Percentiles rank a stretch among this genome's conserved stretches.
phyloP scores from a whole-genome alignment of 2,113 vertebrate genomes.

The Anseranas semipalmata region DNA sequence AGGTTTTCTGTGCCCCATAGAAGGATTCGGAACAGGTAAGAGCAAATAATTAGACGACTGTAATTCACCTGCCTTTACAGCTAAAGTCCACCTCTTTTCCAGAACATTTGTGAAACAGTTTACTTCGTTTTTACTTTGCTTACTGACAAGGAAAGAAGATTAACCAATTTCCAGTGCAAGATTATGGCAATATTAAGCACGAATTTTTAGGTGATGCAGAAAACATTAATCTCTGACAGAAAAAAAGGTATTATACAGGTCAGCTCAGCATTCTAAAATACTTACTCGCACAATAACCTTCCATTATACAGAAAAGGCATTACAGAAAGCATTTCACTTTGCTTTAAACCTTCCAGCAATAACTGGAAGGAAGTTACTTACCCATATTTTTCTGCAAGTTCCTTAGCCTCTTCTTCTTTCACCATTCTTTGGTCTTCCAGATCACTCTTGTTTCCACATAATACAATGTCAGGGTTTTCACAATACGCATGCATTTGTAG shows the following conservation, averaged over 20 bases:
- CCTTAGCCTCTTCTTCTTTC: constrained; percentile 86
- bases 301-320: neutral
- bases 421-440: constrained; percentile 90
- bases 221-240: neutral
- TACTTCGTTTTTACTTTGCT: neutral
- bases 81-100: neutral
- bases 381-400: constrained; percentile 95
- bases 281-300: neutral
- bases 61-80: neutral
- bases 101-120: neutral
- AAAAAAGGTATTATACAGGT: neutral
- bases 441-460: constrained; percentile 97
- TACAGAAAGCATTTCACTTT: neutral
- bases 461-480: constrained; percentile 93
- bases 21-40: neutral
- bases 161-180: neutral
- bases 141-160: neutral
- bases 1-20: neutral
- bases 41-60: neutral
- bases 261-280: neutral
- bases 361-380: constrained; percentile 68
- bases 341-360: neutral
- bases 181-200: neutral
- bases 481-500: constrained; percentile 95
- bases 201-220: neutral